Evolutionary conservation across 1,140 invertebrate genomes (phyloP).

Genomic region (Aphelinus certus): DNA sequence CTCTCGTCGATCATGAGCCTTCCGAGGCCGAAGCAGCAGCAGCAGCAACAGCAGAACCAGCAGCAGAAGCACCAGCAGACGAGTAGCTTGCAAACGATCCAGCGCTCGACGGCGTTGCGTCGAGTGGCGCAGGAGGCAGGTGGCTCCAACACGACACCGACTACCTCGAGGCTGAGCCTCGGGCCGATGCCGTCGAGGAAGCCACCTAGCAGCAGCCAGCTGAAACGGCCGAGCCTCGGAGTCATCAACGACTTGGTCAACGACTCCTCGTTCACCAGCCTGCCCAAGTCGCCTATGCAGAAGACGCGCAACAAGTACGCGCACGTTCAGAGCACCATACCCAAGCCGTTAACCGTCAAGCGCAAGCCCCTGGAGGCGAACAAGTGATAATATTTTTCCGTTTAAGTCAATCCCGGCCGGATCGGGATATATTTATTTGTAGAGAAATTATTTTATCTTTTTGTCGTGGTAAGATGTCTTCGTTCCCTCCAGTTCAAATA

Average conservation of each 20-base stretch:
- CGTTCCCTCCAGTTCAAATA: too few species aligned
- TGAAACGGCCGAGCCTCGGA: not conserved
- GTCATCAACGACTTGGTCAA: not conserved
- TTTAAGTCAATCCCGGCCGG: not conserved
- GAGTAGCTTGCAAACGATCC: not conserved
- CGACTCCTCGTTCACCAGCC: not conserved
- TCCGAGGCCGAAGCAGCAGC: not conserved
- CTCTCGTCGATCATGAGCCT: constrained; percentile 26
- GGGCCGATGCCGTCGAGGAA: not conserved
- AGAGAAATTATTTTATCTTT: too few species aligned
- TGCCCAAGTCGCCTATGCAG: not conserved
- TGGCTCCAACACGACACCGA: constrained; percentile 4
- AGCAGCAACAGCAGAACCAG: not conserved
- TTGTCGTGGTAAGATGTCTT: too few species aligned
- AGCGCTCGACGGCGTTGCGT: not conserved
- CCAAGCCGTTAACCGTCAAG: constrained; percentile 34
- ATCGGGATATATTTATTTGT: constrained; percentile 22
- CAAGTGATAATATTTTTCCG: too few species aligned
- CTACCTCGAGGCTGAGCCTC: constrained; percentile 2
- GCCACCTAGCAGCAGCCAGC: constrained; percentile 1
- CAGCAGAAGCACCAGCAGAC: not conserved
- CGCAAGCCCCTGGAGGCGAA: constrained; percentile 20
- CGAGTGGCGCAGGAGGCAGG: not conserved
- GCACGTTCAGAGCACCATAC: constrained; percentile 40
- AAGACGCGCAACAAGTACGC: constrained; percentile 35